These are phyloP conservation scores for Lochmaea capreae DNA, from an alignment of 2,888 invertebrate species.

Conservation along the genomic window DNA sequence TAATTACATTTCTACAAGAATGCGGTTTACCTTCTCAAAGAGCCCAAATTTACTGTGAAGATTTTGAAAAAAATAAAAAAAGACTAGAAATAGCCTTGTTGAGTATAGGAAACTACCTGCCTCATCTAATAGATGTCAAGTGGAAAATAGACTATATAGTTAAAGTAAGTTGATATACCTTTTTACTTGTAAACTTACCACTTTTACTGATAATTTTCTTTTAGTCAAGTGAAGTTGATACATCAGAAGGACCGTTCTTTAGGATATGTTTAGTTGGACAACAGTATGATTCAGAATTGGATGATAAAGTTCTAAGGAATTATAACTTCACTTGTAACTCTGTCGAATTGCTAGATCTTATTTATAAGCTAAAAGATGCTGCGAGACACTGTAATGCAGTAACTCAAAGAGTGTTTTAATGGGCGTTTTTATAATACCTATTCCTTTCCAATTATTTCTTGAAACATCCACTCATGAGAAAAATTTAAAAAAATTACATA, in stretches of 20 bases:
- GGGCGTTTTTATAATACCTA: not conserved
- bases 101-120: conserved; percentile 63
- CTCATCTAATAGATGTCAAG: conserved; percentile 70
- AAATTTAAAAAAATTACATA: too few relatives aligned
- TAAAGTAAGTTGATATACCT: conserved; percentile 55
- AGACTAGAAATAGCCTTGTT: conserved; percentile 57
- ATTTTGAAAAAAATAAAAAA: conserved; percentile 56
- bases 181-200: not conserved
- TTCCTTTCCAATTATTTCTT: too few relatives aligned
- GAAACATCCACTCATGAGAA: too few relatives aligned
- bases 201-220: conserved; percentile 42
- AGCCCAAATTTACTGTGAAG: conserved; percentile 51
- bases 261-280: conserved; percentile 59
- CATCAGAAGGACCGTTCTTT: conserved; percentile 61
- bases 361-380: conserved; percentile 75
- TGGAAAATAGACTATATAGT: conserved; percentile 72
- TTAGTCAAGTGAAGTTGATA: conserved; percentile 59
- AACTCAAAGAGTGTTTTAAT: conserved; percentile 34
- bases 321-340: conserved; percentile 73
- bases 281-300: conserved; percentile 61
- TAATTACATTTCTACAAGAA: conserved; percentile 53
- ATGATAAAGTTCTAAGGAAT: conserved; percentile 63
- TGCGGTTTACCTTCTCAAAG: conserved; percentile 53
- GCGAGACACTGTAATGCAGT: conserved; percentile 72
- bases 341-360: conserved; percentile 75